Base-by-base conservation (phyloP, 2,888 invertebrate species). In the Caenorhabditis zanzibari region DNA sequence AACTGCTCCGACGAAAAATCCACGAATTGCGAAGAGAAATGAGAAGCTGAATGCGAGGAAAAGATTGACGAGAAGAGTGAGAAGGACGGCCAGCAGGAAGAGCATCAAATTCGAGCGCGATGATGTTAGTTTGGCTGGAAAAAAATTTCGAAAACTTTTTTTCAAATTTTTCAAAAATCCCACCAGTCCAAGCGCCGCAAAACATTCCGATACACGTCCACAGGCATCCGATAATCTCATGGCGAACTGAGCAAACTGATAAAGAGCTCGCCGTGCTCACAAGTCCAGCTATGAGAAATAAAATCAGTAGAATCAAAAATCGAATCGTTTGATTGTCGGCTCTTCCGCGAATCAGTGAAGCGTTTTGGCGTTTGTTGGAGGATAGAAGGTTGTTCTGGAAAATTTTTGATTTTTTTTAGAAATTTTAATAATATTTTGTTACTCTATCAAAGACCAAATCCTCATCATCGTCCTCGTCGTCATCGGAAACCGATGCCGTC, bases 151-250 rank as follows among this genome's bases (percentile, higher is more conserved):
- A 10, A 28, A 41, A 47, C 14, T 56, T 73, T 63, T 9, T 12
- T 26, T 26, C 4, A 22, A 22, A 22, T 22, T 52, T 24, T 52
- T 52, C 2, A 1, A 24, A 61, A 69, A 38, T 52, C 75, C 56
- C 28, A 84, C 84, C 52, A 1, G 58, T 19, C 64, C 76, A 81
- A 16, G 66, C 64, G 35, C 84, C 84, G 47, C 49, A 64, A 3
- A 84, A 61, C 75, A 84, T 80, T 66, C 84, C 84, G 14, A 84
- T 32, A 44, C 80, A 84, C n/a, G 75, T 72, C 84, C 84, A 84
- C 16, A 81, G 72, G 71, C 84, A 80, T 5, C 74, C 71, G 12
- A 80, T 61, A 5, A 84, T 49, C 59, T 80, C 75, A 28, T 76
- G 75, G 24, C 41, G 38, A 19, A 56, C 44, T 2, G 80, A 80